Conservation (phyloP, 2,888 invertebrate genomes). For the Agonopterix arenella region DNA sequence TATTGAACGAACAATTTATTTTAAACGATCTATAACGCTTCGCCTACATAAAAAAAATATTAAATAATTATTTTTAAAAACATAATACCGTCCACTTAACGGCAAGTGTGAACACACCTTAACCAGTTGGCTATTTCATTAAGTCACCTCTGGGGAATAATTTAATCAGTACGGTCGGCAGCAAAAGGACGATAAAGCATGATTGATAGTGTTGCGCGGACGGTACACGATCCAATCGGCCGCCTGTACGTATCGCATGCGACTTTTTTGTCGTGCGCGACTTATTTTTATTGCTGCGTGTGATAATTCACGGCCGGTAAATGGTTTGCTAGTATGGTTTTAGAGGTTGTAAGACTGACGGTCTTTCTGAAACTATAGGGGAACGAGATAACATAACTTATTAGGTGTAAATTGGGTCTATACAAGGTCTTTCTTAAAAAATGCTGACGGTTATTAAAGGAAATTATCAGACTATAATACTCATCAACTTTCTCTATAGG, state of each 20-base stretch:
- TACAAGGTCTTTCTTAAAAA: too few relatives aligned
- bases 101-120: conserved; percentile 23
- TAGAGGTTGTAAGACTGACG: too few relatives aligned
- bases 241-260: conserved; percentile 15
- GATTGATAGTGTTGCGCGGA: conserved; percentile 61
- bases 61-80: background rate
- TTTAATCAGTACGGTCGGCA: conserved; percentile 68
- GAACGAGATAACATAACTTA: too few relatives aligned
- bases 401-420: too few relatives aligned
- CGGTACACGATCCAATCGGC: conserved; percentile 40
- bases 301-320: conserved; percentile 3
- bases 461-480: too few relatives aligned
- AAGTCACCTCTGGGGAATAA: conserved; percentile 64
- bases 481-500: too few relatives aligned
- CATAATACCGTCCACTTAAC: background rate
- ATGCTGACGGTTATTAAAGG: too few relatives aligned
- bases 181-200: conserved; percentile 69
- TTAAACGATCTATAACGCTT: background rate
- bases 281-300: conserved; percentile 9
- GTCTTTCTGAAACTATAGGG: too few relatives aligned
- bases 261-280: conserved; percentile 12
- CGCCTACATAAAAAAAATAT: background rate
- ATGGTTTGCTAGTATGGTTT: too few relatives aligned
- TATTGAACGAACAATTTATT: background rate
- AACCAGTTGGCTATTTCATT: conserved; percentile 54